Evolutionary conservation across 2,113 vertebrate species (phyloP).

Genomic region (Syngnathus scovelli): DNA sequence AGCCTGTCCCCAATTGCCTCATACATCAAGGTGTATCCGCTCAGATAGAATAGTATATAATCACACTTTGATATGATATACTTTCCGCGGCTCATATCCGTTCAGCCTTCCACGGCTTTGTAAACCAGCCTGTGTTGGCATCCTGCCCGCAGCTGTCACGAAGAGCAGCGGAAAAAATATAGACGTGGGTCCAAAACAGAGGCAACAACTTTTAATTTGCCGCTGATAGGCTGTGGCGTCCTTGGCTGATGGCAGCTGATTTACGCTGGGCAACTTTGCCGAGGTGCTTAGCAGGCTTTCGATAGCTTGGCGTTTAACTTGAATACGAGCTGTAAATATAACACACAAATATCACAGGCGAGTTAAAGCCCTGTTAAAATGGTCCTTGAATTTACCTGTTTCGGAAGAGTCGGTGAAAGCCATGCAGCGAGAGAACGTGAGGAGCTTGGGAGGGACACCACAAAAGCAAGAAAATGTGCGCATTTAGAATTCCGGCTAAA

Average conservation of each 20-base stretch:
- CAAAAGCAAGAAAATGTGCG: background rate
- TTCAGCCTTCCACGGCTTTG: background rate
- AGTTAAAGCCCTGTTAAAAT: background rate
- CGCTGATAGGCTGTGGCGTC: constrained; percentile 2
- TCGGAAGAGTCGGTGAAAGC: background rate
- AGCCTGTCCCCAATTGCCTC: constrained; percentile 1
- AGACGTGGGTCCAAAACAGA: background rate
- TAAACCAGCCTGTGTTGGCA: background rate
- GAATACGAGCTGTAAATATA: background rate
- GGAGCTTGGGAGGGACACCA: background rate
- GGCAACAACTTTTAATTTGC: constrained; percentile 8
- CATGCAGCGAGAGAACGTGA: too few species aligned
- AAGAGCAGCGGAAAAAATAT: background rate
- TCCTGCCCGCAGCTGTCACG: background rate
- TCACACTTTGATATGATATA: constrained; percentile 1
- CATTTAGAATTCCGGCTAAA: too few species aligned
- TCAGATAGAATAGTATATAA: background rate
- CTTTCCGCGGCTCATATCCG: background rate
- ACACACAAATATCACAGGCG: background rate
- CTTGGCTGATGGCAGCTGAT: background rate
- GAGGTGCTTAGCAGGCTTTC: background rate
- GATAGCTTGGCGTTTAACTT: background rate
- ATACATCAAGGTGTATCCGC: background rate
- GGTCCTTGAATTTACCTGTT: background rate
- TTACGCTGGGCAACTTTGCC: constrained; percentile 1